Base-by-base conservation (phyloP, 2,888 invertebrate species). In the Hoplodrina ambigua region DNA sequence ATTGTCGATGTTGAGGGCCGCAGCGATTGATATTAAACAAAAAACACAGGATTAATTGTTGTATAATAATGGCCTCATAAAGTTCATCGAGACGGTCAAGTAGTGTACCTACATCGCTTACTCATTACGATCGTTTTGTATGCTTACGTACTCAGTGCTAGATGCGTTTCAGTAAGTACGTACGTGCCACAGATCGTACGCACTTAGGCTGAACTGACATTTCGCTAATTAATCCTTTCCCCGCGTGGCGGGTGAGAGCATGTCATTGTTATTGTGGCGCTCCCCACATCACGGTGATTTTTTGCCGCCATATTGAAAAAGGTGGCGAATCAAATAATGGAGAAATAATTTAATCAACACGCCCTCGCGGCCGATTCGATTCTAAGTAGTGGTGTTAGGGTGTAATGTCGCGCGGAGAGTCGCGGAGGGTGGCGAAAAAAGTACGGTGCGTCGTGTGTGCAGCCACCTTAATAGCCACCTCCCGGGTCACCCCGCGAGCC, bases 301-400 rank as follows among this genome's bases (percentile, higher is more conserved):
- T 91, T 90, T 89, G 91, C 90, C 92, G 95, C 95, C 95, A 95
- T 95, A 90, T 95, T 95, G 95, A 92, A 94, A 94, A 90, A 94
- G 95, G 94, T 95, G 94, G 94, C 88, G 94, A 94, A 94, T 95
- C 93, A 92, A 94, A 95, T 95, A 94, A 95, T 94, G 93, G 92
- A 88, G 92, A 94, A 94, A 94, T 95, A 94, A 95, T 95, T 94
- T 92, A 94, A 95, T 94, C 91, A 93, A 85, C 86, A 79, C 70
- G 75, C 77, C 76, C 73, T 80, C 85, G 75, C 61, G 59, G 74
- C 65, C 78, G 81, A 88, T 85, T 92, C 80, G 82, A 80, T 88
- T 86, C 83, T 94, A 89, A 76, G 80, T 74, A 70, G 78, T 77
- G 69, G 89, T 37, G 81, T 86, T 90, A 94, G 85, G 91, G 94